Base-by-base conservation (phyloP, 2,888 invertebrate species). In the Oxyteleia sp. region DNA sequence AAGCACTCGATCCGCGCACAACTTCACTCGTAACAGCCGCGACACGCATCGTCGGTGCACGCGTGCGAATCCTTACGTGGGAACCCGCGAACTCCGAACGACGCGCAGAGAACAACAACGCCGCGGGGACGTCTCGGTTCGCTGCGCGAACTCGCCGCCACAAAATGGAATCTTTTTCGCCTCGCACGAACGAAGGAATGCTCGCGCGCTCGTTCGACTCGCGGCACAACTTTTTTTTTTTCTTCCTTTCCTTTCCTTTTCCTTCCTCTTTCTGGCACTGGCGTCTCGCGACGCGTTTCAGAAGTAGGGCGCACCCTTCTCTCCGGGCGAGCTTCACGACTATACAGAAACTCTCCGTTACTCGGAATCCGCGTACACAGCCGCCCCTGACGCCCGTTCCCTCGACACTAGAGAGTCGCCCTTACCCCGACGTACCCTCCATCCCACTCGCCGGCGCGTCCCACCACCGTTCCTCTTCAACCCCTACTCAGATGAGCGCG, bases 261-360 rank as follows among this genome's bases (percentile, higher is more conserved):
- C n/a, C n/a, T n/a, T n/a, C n/a, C n/a, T n/a, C n/a, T n/a, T 47
- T 49, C 49, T 47, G 18, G 20, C 45, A 45, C 55, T 74, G 2
- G 20, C 61, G n/a, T 64, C 64, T 47, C 35, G 49, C 18, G 20
- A 26, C 49, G 20, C 13, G 41, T 41, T 5, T 5, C 15, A 41
- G 15, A 78, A 78, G 69, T 64, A 61, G 53, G 72, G 90, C 92
- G 91, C 91, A 92, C 92, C 91, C 91, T 92, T 91, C 88, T 86
- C 84, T 88, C 85, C 75, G 76, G 75, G 57, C 72, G 78, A 82
- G 85, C 87, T 84, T 84, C 87, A 86, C 85, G 83, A 80, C 71
- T 84, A 81, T 71, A 79, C 82, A 84, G 45, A 80, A 61, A n/a
- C n/a, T n/a, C 63, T 74, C 16, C 85, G 86, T 85, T 86, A 89